phyloP scores from a whole-genome alignment of 2,888 invertebrate species.

The Abrostola triplasia region DNA sequence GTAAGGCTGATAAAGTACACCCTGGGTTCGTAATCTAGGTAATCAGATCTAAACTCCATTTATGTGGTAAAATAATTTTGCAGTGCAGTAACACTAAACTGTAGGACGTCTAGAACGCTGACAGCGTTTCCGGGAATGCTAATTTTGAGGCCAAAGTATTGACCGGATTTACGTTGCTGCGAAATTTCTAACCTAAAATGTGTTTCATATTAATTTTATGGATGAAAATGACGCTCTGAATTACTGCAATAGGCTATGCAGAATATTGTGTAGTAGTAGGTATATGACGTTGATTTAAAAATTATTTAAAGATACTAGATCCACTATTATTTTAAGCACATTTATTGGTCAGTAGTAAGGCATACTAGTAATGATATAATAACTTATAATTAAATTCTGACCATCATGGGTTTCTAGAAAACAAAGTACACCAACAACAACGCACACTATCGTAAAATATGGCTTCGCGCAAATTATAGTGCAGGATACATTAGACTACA shows the following conservation, averaged over 20 bases:
- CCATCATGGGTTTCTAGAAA: no score
- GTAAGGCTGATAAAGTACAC: not conserved
- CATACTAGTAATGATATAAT: no score
- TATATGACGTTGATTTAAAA: not conserved
- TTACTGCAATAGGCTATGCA: constrained; percentile 1
- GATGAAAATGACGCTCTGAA: constrained; percentile 28
- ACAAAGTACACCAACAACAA: no score
- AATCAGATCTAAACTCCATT: not conserved
- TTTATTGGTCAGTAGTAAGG: no score
- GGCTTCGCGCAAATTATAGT: no score
- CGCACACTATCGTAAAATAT: no score
- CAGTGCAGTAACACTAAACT: constrained; percentile 3
- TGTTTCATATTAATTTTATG: constrained; percentile 25
- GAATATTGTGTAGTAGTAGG: not conserved
- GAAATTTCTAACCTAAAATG: constrained; percentile 24
- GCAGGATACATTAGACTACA: no score
- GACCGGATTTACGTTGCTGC: constrained; percentile 8
- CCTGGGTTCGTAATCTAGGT: not conserved
- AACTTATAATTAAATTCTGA: no score
- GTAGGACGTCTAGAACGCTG: constrained; percentile 14
- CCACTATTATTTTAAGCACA: no score
- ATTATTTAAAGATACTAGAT: not conserved
- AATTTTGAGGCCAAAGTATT: constrained; percentile 27
- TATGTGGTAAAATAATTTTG: constrained; percentile 15
- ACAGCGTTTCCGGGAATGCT: constrained; percentile 17